Evolutionary conservation across 2,888 invertebrate species (phyloP), one percentile per base, ranked within the genome.

Genomic region (Plebejus argus): DNA sequence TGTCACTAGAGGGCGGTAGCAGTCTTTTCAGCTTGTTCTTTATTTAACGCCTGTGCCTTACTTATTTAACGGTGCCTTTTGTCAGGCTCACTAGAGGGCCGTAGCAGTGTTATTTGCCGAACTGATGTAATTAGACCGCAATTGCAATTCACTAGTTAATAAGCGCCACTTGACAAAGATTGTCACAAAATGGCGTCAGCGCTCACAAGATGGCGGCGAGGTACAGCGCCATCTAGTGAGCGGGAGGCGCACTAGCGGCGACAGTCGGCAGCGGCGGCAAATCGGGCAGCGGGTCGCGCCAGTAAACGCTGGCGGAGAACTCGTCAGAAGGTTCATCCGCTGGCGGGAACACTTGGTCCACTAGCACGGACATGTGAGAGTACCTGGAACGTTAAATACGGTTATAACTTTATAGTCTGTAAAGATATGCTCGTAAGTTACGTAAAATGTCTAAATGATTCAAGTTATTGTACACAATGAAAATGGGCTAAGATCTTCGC

Each of bases 271-370:
- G 82, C 39, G 84, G 84, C 70, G 92, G 79, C 1, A 79, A 78
- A 0, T 66, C 66, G 1, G 95, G 96, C 81, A 99, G 95, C 12
- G 99, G 98, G 82, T 98, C 97, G 82, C 99, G 96, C 99, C 99
- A 99, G 91, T 97, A 99, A 85, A 97, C 96, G 83, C 98, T 98
- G 86, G 97, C 96, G 79, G 97, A 98, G 94, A 96, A 99, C 85
- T 95, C 95, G 84, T 95, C 95, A 85, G 95, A 95, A 23, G 94
- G 91, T 85, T 95, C 95, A 86, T 95, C 91, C 84, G 97, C 95
- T 75, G 97, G 97, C 83, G 99, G 99, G 93, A 99, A 99, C 90
- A 99, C 96, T 91, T 99, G 98, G 95, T 99, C 99, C 82, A 98
- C 99, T 82, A 99, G 96, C 90, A 97, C 97, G 81, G 97, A 97